A percentile compares a stretch with the other conserved stretches of the same genome.
These are phyloP conservation scores for Sebastes diploproa DNA, from an alignment of 2,797 vertebrate genomes.

Conservation along the genomic window DNA sequence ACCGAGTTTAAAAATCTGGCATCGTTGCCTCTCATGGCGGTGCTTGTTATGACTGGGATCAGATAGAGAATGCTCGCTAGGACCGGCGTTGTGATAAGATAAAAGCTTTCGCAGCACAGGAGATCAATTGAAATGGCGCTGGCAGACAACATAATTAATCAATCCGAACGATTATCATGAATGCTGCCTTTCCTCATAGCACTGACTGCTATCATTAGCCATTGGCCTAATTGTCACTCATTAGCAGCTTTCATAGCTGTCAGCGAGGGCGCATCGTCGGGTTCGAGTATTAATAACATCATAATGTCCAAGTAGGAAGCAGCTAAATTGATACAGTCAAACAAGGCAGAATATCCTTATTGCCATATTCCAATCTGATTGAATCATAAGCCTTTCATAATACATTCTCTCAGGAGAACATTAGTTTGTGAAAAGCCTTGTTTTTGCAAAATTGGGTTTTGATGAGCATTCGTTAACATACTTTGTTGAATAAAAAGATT, in stretches of 20 bases:
- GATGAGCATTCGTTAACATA: neutral
- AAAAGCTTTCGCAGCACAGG: slow-evolving; percentile 26
- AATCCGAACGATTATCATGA: slow-evolving; percentile 32
- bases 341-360: neutral
- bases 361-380: neutral
- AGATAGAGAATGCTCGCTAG: neutral
- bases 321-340: slow-evolving; percentile 19
- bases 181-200: slow-evolving; percentile 29
- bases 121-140: slow-evolving; percentile 31
- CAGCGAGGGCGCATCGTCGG: slow-evolving; percentile 33
- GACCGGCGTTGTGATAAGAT: neutral
- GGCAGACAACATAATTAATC: slow-evolving; percentile 45
- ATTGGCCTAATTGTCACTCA: slow-evolving; percentile 55
- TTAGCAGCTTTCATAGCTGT: slow-evolving; percentile 57
- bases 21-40: neutral
- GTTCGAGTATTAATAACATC: slow-evolving; percentile 43
- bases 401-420: neutral
- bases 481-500: neutral
- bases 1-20: slow-evolving; percentile 10
- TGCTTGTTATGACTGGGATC: slow-evolving; percentile 19
- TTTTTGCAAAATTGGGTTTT: neutral
- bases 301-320: slow-evolving; percentile 29
- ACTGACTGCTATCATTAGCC: slow-evolving; percentile 47
- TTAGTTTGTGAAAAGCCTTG: neutral
- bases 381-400: neutral